phyloP scores from a whole-genome alignment of 2,888 invertebrate species.

The Conomelus anceps region DNA sequence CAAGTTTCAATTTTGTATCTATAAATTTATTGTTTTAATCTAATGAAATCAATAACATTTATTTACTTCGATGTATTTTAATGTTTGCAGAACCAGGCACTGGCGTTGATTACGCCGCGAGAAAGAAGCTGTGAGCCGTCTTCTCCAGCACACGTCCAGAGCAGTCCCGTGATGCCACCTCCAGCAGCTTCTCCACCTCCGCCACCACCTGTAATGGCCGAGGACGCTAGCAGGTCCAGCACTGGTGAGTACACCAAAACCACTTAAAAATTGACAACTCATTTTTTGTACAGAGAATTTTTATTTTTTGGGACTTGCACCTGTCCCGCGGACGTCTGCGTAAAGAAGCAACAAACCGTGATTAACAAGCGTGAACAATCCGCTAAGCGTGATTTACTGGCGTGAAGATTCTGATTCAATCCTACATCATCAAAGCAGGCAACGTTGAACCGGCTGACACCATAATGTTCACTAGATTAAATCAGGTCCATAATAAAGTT shows the following conservation, averaged over 20 bases:
- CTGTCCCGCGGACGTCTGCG: background rate
- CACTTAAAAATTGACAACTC: too few species aligned
- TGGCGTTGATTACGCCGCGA: constrained; percentile 37
- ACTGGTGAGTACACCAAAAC: background rate
- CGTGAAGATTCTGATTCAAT: background rate
- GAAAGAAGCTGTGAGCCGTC: constrained; percentile 46
- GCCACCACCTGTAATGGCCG: constrained; percentile 1
- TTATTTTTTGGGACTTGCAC: background rate
- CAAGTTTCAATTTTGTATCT: background rate
- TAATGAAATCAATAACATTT: too few species aligned
- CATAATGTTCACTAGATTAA: background rate
- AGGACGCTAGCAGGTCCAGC: background rate
- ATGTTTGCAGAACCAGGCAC: constrained; percentile 36
- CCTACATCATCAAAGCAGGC: background rate
- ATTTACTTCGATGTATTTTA: background rate
- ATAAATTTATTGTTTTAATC: background rate
- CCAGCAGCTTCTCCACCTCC: constrained; percentile 45
- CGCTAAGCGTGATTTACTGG: background rate
- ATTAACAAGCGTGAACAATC: background rate
- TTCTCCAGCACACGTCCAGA: constrained; percentile 38
- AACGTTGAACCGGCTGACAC: background rate
- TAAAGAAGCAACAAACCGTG: background rate
- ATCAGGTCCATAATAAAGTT: background rate
- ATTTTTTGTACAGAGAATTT: too few species aligned
- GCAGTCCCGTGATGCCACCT: constrained; percentile 42